Conservation (phyloP, 2,113 vertebrate species). For the Catharus minimus region DNA sequence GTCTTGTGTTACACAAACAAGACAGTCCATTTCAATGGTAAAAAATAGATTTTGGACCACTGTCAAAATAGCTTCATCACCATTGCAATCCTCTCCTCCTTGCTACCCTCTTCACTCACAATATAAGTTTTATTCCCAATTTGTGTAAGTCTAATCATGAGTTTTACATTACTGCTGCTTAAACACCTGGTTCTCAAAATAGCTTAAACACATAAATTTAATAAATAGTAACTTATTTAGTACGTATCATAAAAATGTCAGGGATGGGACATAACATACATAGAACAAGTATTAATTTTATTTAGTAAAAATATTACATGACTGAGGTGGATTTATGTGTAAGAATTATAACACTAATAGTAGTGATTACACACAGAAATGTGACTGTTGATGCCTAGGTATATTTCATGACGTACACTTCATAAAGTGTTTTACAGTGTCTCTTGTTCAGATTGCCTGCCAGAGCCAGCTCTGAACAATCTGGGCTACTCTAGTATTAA, state of each 20-base stretch:
- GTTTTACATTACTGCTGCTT: background rate
- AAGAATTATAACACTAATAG: background rate
- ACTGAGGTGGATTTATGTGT: background rate
- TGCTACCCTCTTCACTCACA: background rate
- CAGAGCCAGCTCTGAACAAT: background rate
- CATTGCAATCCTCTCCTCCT: background rate
- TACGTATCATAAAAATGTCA: conserved; percentile 19
- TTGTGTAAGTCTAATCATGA: background rate
- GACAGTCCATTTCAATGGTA: background rate
- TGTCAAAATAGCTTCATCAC: background rate
- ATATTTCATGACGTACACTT: background rate
- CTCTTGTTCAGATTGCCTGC: background rate
- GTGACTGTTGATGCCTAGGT: background rate
- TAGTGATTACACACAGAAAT: background rate
- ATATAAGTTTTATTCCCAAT: background rate
- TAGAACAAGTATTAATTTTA: background rate
- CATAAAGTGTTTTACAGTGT: background rate
- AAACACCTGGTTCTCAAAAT: background rate
- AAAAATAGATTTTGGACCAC: background rate
- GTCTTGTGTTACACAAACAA: background rate
- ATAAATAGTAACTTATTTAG: background rate
- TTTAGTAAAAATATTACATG: background rate
- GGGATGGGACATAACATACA: background rate
- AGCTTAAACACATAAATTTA: background rate
- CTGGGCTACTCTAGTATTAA: background rate